A percentile compares a stretch with the other conserved stretches of the same genome.
Evolutionary conservation across 2,888 invertebrate genomes (phyloP).

Genomic region (Ectemnius cavifrons): DNA sequence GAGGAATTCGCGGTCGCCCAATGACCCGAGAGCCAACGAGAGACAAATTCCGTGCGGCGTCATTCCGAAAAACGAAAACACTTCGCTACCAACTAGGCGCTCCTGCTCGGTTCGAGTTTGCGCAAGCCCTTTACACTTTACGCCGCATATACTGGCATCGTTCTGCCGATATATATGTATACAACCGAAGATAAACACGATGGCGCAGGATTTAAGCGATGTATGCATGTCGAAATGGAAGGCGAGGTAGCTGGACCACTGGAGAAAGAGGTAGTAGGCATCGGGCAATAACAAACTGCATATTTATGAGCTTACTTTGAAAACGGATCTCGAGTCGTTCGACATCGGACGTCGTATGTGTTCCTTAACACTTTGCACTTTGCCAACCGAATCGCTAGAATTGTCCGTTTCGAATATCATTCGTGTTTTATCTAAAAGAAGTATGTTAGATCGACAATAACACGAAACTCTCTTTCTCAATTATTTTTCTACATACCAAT

Average conservation of each 20-base stretch:
- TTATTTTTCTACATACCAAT: too few relatives aligned
- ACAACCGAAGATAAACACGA: conserved; percentile 52
- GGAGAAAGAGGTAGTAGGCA: conserved; percentile 13
- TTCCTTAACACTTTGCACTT: too few relatives aligned
- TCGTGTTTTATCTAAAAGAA: too few relatives aligned
- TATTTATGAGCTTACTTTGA: conserved; percentile 65
- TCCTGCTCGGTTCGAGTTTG: background rate
- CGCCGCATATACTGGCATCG: conserved; percentile 2
- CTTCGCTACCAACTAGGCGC: background rate
- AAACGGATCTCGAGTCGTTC: conserved; percentile 49
- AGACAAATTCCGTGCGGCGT: background rate
- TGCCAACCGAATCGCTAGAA: too few relatives aligned
- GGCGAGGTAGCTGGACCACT: background rate
- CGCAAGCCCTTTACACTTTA: conserved; percentile 14
- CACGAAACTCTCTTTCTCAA: too few relatives aligned
- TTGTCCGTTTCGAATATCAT: too few relatives aligned
- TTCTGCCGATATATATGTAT: conserved; percentile 38
- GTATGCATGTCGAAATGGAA: conserved; percentile 54
- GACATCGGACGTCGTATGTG: conserved; percentile 15
- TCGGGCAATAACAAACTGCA: conserved; percentile 56
- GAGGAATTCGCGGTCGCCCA: background rate
- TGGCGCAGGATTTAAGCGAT: conserved; percentile 38
- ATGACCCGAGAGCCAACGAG: background rate
- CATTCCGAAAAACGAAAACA: background rate
- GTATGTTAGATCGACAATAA: too few relatives aligned